Evolutionary conservation across 2,797 vertebrate genomes (phyloP), one percentile per base, ranked within the genome.

Genomic region (Danio tinwini): DNA sequence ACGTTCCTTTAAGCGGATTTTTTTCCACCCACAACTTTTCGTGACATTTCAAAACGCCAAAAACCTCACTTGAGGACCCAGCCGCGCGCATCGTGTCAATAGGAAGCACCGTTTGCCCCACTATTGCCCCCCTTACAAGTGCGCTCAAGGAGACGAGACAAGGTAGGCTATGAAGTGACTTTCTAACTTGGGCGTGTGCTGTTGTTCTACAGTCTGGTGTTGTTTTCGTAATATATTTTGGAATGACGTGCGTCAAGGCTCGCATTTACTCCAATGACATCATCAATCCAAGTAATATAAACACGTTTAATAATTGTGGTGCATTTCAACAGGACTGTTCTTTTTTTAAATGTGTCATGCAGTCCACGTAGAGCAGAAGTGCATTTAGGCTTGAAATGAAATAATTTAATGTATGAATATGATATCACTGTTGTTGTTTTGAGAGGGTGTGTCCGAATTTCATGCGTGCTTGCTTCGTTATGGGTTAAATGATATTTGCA

Each of bases 371-470:
- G 0, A 45, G 40, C 19, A 55, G 21, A 65, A 65, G 50, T 56
- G 5, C 37, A 56, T 29, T 45, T 2, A 21, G 6, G 29, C 21
- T 65, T 40, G 1, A 29, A 29, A 29, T 29, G 3, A 29, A 29
- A 29, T 49, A 9, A 45, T 29, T 7, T 13, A 5, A 17, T 17
- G 9, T 1, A 37, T 45, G 10, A n/a, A 58, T 45, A 37, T 16
- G 13, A n/a, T 19, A 76, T 16, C 13, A 19, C 37, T 61, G 52
- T 56, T 78, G 17, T 70, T 62, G 37, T 64, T 47, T 50, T 7
- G 45, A 10, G 82, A 78, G 84, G 84, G 84, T 83, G 81, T 85
- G 84, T 73, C 84, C 52, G n/a, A 77, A 61, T 67, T 19, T 53
- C 42, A 17, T 56, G 55, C 8, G 39, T 29, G 49, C 69, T 37